Percentiles rank a stretch among this genome's conserved stretches.
These are phyloP conservation scores for Therioaphis trifolii DNA, from an alignment of 2,888 invertebrate genomes.

Conservation along the genomic window DNA sequence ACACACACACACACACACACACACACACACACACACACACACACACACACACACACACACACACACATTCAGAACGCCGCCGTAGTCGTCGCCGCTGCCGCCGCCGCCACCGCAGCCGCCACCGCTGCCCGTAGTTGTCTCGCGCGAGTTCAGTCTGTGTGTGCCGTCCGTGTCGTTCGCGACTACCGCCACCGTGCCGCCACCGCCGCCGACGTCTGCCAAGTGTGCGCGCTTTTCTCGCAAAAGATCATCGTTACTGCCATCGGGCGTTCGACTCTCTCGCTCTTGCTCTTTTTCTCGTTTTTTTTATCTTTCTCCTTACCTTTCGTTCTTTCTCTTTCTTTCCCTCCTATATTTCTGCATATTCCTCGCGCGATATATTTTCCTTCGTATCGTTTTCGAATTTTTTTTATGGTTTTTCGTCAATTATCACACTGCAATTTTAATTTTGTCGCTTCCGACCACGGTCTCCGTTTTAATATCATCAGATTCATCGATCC, in stretches of 20 bases:
- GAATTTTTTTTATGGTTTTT: not conserved
- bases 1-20: not conserved
- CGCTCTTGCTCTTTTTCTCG: not conserved
- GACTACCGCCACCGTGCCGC: slow-evolving; percentile 35
- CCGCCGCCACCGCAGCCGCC: slow-evolving; percentile 39
- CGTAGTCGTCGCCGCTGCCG: not conserved
- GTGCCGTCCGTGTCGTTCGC: slow-evolving; percentile 57
- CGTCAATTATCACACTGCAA: no score
- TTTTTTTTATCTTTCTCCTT: not conserved
- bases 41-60: not conserved
- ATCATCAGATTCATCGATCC: not conserved
- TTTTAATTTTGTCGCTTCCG: not conserved
- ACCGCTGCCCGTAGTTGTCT: not conserved
- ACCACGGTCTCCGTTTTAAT: not conserved
- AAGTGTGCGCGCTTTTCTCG: slow-evolving; percentile 18
- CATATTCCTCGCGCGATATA: no score
- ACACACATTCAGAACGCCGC: not conserved
- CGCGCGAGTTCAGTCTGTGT: slow-evolving; percentile 56
- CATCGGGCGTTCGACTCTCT: not conserved
- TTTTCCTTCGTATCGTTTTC: not conserved
- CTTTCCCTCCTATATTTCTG: not conserved
- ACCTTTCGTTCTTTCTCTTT: not conserved
- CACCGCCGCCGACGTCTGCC: not conserved
- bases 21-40: not conserved
- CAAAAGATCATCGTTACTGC: no score